These are phyloP conservation scores for Drosophila repletoides DNA, from an alignment of 1,140 invertebrate species.

Conservation along the genomic window DNA sequence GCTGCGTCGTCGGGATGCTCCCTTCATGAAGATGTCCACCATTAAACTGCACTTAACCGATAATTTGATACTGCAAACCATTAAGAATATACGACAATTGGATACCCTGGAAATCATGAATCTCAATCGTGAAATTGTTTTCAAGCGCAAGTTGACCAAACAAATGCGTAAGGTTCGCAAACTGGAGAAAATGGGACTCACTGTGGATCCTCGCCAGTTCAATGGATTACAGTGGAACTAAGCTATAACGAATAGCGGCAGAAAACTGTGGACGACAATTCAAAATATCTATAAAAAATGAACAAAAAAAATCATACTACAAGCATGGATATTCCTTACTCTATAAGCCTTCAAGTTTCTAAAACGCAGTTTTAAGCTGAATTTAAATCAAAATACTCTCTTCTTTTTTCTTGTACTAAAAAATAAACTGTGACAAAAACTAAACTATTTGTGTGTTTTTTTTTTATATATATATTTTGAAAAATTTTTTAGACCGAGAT, in stretches of 20 bases:
- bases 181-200: conserved; percentile 62
- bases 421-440: conserved; percentile 5
- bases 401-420: background rate
- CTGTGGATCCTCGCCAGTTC: conserved; percentile 56
- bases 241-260: background rate
- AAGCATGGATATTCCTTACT: conserved; percentile 59
- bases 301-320: conserved; percentile 46
- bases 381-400: conserved; percentile 5
- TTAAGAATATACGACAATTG: conserved; percentile 64
- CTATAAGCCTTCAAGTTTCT: conserved; percentile 58
- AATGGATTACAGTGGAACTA: conserved; percentile 40
- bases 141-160: conserved; percentile 62
- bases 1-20: conserved; percentile 47
- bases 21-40: conserved; percentile 70
- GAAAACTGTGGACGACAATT: conserved; percentile 1
- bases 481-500: too few relatives aligned
- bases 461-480: too few relatives aligned
- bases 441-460: too few relatives aligned
- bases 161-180: conserved; percentile 69
- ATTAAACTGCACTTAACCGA: conserved; percentile 73
- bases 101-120: conserved; percentile 70
- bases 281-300: too few relatives aligned
- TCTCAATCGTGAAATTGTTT: conserved; percentile 64
- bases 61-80: conserved; percentile 67
- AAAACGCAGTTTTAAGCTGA: conserved; percentile 54